Conservation (phyloP, 2,888 invertebrate species). For the Apomyelois bistriatella region DNA sequence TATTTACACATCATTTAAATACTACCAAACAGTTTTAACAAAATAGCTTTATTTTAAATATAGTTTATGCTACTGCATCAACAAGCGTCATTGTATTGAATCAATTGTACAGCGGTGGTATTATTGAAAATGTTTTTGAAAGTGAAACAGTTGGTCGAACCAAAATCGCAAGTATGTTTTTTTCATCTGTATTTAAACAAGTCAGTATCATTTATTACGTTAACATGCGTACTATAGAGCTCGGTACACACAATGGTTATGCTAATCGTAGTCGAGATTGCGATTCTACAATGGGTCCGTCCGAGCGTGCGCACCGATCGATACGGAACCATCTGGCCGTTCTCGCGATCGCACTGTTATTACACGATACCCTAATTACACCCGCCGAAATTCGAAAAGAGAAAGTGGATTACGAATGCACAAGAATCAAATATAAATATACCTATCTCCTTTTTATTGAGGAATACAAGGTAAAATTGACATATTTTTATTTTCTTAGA, state of each 20-base stretch:
- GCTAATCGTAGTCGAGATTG: slow-evolving; percentile 68
- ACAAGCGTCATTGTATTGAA: background rate
- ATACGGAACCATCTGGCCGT: slow-evolving; percentile 62
- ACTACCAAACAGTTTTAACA: too few species aligned
- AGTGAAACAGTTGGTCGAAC: slow-evolving; percentile 6
- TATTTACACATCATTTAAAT: too few species aligned
- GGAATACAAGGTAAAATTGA: background rate
- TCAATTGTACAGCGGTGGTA: background rate
- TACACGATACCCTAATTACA: slow-evolving; percentile 23
- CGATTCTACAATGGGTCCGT: slow-evolving; percentile 59
- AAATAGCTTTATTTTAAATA: too few species aligned
- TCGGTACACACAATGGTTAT: slow-evolving; percentile 56
- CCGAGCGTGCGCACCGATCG: slow-evolving; percentile 45
- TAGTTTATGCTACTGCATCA: background rate
- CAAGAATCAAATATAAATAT: too few species aligned
- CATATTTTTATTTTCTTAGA: background rate
- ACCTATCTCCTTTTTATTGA: background rate
- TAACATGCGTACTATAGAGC: slow-evolving; percentile 51
- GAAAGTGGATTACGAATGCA: background rate
- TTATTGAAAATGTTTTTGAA: background rate
- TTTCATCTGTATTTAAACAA: background rate
- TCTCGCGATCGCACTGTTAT: slow-evolving; percentile 38
- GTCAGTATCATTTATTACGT: slow-evolving; percentile 48
- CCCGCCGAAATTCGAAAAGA: slow-evolving; percentile 16
- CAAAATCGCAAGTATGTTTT: slow-evolving; percentile 10